These are phyloP conservation scores for Vanessa cardui DNA, from an alignment of 2,888 invertebrate genomes.

Conservation along the genomic window DNA sequence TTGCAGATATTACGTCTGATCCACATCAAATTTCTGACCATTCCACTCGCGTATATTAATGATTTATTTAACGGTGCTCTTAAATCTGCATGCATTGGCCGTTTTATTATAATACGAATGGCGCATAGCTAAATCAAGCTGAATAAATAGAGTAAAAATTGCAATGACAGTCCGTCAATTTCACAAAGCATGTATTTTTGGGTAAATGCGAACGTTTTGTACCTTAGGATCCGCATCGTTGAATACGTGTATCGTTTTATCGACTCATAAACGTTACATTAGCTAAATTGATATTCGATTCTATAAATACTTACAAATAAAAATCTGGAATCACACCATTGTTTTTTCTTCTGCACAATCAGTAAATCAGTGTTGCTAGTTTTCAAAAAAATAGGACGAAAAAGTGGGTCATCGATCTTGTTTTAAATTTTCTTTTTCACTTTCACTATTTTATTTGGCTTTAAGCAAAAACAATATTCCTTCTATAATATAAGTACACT, in stretches of 20 bases:
- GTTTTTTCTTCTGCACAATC: constrained; percentile 82
- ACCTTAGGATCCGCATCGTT: constrained; percentile 62
- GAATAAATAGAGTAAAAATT: constrained; percentile 79
- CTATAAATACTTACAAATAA: constrained; percentile 84
- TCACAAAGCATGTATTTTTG: constrained; percentile 53
- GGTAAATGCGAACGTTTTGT: constrained; percentile 52
- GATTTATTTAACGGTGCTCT: constrained; percentile 65
- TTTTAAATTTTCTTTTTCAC: constrained; percentile 48
- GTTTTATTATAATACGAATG: constrained; percentile 77
- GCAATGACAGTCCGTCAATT: constrained; percentile 77
- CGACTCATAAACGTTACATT: constrained; percentile 63
- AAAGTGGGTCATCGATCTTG: constrained; percentile 67
- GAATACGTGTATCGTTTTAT: constrained; percentile 56
- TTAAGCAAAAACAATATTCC: neutral
- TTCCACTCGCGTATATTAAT: constrained; percentile 54
- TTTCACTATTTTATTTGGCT: constrained; percentile 43
- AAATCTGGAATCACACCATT: constrained; percentile 84
- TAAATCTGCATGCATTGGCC: constrained; percentile 65
- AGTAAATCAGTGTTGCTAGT: constrained; percentile 72
- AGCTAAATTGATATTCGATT: constrained; percentile 73
- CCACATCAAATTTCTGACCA: constrained; percentile 54
- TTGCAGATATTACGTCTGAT: constrained; percentile 46
- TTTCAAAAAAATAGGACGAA: constrained; percentile 51
- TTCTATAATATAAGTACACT: neutral
- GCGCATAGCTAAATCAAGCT: constrained; percentile 78